These are phyloP conservation scores for Lepidostoma basale DNA, from an alignment of 1,140 invertebrate species.

Conservation along the genomic window DNA sequence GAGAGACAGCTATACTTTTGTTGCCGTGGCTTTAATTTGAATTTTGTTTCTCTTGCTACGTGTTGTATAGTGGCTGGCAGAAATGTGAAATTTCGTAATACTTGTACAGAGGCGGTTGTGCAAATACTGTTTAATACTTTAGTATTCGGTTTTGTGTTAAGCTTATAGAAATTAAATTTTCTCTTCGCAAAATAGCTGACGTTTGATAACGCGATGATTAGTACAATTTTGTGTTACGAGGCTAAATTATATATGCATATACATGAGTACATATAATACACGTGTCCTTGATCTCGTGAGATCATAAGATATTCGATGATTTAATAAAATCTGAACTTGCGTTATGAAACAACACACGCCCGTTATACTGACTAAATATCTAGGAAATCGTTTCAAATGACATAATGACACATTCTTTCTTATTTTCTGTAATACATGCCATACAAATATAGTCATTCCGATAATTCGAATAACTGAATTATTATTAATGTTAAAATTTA, in stretches of 20 bases:
- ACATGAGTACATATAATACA: not conserved
- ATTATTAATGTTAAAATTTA: too few relatives aligned
- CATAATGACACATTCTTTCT: too few relatives aligned
- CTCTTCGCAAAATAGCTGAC: too few relatives aligned
- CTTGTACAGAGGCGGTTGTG: not conserved
- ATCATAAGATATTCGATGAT: not conserved
- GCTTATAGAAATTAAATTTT: too few relatives aligned
- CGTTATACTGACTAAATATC: too few relatives aligned
- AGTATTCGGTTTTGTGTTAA: too few relatives aligned
- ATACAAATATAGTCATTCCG: too few relatives aligned
- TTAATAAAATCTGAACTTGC: not conserved
- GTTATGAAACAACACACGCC: not conserved
- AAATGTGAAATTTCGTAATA: conserved; percentile 26
- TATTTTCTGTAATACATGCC: too few relatives aligned
- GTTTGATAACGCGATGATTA: too few relatives aligned
- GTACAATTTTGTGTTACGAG: conserved; percentile 8
- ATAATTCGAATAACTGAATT: too few relatives aligned
- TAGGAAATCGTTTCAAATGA: too few relatives aligned
- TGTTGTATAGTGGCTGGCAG: not conserved
- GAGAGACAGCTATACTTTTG: not conserved
- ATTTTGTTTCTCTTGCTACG: not conserved
- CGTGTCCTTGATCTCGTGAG: not conserved
- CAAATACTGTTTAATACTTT: not conserved
- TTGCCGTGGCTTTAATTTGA: not conserved
- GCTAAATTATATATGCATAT: not conserved